Conservation (phyloP, 2,797 vertebrate genomes). For the Squalus acanthias region DNA sequence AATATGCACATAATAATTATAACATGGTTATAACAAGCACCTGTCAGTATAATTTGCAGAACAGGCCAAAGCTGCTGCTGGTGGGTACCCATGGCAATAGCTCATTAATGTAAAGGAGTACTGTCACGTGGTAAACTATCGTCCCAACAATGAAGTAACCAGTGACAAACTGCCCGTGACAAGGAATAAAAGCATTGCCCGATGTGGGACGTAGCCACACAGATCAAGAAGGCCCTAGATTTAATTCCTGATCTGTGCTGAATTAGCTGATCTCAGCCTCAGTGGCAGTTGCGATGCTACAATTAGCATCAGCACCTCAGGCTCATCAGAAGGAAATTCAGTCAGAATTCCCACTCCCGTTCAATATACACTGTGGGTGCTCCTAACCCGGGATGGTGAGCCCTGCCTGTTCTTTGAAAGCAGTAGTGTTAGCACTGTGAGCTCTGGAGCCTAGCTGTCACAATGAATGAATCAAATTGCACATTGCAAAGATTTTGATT, state of each 20-base stretch:
- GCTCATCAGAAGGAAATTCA: no score
- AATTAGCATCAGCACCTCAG: no score
- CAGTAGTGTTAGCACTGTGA: no score
- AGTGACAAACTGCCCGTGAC: neutral
- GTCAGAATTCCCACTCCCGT: neutral
- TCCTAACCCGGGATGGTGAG: neutral
- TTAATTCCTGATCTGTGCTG: neutral
- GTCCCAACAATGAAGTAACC: neutral
- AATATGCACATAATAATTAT: neutral
- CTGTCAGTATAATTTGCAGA: neutral
- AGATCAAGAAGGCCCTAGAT: neutral
- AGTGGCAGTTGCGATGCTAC: neutral
- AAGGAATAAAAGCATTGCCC: neutral
- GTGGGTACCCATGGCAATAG: no score
- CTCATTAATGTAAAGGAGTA: neutral
- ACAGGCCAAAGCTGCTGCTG: neutral
- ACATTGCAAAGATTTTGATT: no score
- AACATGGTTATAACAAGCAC: neutral
- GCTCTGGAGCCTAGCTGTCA: no score
- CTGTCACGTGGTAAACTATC: neutral
- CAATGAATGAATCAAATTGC: no score
- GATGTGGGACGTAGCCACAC: neutral
- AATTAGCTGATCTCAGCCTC: neutral
- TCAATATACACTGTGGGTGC: neutral
- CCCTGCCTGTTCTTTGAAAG: no score